A percentile compares a stretch with the other conserved stretches of the same genome.
phyloP scores from a whole-genome alignment of 2,888 invertebrate genomes.

The Ecliptopera silaceata region DNA sequence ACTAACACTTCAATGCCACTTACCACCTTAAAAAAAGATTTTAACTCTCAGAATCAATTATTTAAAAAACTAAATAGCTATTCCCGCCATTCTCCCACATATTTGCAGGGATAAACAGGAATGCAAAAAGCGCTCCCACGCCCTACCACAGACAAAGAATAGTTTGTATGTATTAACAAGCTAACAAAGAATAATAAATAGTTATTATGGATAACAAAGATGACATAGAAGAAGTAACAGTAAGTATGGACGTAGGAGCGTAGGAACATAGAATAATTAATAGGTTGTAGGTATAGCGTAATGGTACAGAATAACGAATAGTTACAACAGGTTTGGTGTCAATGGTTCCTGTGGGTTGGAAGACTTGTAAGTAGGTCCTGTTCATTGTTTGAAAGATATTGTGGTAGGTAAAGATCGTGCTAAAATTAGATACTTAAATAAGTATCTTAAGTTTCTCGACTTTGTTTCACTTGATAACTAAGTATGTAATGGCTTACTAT shows the following conservation, averaged over 20 bases:
- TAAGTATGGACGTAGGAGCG: background rate
- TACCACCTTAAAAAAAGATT: background rate
- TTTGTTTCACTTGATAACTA: no score
- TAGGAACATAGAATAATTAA: background rate
- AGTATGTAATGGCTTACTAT: no score
- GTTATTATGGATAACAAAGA: background rate
- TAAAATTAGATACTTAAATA: background rate
- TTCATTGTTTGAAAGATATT: background rate
- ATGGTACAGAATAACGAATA: slow-evolving; percentile 2
- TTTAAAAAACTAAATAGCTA: slow-evolving; percentile 12
- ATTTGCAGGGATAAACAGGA: slow-evolving; percentile 29
- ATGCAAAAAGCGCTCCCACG: slow-evolving; percentile 37
- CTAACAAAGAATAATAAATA: background rate
- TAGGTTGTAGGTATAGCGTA: background rate
- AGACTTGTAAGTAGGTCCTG: slow-evolving; percentile 4
- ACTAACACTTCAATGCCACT: slow-evolving; percentile 1
- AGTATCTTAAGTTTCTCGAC: no score
- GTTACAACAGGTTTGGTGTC: slow-evolving; percentile 22
- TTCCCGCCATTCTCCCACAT: slow-evolving; percentile 31
- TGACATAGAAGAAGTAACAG: background rate
- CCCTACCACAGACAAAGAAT: slow-evolving; percentile 20
- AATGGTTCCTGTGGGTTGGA: background rate
- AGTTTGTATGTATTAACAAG: slow-evolving; percentile 6
- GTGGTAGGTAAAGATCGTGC: background rate
- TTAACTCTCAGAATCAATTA: slow-evolving; percentile 14